Conservation (phyloP, 2,888 invertebrate species). For the Rosalia funebris region DNA sequence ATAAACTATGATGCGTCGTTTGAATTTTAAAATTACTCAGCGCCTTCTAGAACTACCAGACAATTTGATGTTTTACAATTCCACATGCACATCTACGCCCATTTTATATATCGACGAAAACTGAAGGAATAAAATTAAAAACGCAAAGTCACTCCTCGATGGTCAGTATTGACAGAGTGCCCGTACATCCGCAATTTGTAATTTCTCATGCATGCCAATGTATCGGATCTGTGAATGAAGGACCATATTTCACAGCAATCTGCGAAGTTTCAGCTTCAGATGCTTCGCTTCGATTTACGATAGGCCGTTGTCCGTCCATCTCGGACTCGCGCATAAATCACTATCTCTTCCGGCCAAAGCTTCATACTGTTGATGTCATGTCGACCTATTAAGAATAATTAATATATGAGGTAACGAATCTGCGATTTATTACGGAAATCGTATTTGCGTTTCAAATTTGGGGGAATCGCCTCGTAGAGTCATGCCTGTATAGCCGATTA, state of each 20-base stretch:
- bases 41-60: too few relatives aligned
- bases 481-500: neutral
- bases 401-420: constrained; percentile 27
- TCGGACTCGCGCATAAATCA: constrained; percentile 27
- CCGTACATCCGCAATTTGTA: constrained; percentile 57
- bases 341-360: constrained; percentile 4
- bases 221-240: constrained; percentile 60
- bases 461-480: neutral
- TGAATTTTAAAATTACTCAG: too few relatives aligned
- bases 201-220: constrained; percentile 55
- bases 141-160: constrained; percentile 29
- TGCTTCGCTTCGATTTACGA: constrained; percentile 59
- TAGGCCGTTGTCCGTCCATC: constrained; percentile 51
- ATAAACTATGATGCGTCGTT: too few relatives aligned
- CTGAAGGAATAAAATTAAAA: neutral
- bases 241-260: constrained; percentile 62
- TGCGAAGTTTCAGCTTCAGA: constrained; percentile 61
- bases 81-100: too few relatives aligned
- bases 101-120: too few relatives aligned
- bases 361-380: constrained; percentile 27
- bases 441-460: neutral
- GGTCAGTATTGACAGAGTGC: constrained; percentile 35
- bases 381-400: constrained; percentile 32
- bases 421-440: constrained; percentile 14
- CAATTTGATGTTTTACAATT: too few relatives aligned